Evolutionary conservation across 2,113 vertebrate species (phyloP), one percentile per base, ranked within the genome.

Genomic region (Bubo bubo): DNA sequence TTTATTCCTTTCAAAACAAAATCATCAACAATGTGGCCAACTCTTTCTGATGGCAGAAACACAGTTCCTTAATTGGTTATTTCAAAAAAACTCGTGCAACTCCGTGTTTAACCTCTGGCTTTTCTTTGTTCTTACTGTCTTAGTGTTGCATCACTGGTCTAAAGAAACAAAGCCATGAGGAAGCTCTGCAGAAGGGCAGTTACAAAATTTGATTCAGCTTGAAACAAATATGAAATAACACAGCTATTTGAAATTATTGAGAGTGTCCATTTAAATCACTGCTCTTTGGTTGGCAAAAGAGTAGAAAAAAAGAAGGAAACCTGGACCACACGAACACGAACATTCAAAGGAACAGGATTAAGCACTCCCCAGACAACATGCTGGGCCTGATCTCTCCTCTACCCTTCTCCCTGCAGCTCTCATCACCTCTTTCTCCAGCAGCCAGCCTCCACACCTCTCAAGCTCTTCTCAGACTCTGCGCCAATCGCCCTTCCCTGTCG

Each of bases 251-350:
- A 66, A 90, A 32, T 66, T 19, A 63, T 56, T 74, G 81, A 83
- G 47, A 73, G 75, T 77, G 92, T 77, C 92, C 86, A 82, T 58
- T 96, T 94, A 96, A 97, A 96, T 93, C 72, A 70, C 76, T 63
- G 68, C 35, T 95, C 76, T 81, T 71, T 37, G 28, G 20, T 5
- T 79, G 55, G 16, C 58, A 82, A 67, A 86, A 77, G 12, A 60
- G 53, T 79, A 56, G 30, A 17, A 37, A 73, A 49, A 67, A n/a
- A 35, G 34, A 88, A 82, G 64, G n/a, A 84, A 77, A 37, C 70
- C 81, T 85, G 66, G 19, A 67, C 66, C 49, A 76, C 21, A 83
- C 8, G 5, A 74, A 88, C n/a, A 45, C 1, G 14, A 86, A 73
- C 58, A 86, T 89, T 92, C 34, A 86, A 83, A 87, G 80, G 82